Percentiles rank a stretch among this genome's conserved stretches.
Conservation (phyloP, 2,113 vertebrate species). For the Sclerurus mexicanus region DNA sequence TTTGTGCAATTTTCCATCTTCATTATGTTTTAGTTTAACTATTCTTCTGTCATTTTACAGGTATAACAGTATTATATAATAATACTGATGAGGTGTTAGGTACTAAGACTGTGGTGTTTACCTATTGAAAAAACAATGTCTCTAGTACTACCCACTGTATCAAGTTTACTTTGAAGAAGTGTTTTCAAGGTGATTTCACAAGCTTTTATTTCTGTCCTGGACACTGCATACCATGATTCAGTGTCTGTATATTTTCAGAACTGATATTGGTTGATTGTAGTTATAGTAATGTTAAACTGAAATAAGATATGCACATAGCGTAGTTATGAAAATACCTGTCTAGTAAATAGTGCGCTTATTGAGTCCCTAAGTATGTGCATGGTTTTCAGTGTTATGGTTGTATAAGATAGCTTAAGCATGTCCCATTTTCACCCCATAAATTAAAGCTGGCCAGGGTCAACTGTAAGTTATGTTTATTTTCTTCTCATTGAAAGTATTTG, state of each 20-base stretch:
- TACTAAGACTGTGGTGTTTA: conserved; percentile 3
- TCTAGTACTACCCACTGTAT: conserved; percentile 15
- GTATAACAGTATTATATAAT: neutral
- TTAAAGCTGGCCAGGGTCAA: conserved; percentile 54
- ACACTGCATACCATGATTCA: neutral
- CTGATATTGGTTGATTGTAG: conserved; percentile 4
- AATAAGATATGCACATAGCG: neutral
- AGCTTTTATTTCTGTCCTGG: conserved; percentile 6
- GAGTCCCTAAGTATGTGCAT: conserved; percentile 11
- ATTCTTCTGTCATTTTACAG: conserved; percentile 23
- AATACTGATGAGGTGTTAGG: conserved; percentile 44
- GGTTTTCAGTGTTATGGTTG: conserved; percentile 58
- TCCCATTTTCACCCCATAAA: conserved; percentile 69
- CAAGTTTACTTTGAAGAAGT: conserved; percentile 42
- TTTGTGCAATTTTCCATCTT: conserved; percentile 9
- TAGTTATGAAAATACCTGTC: conserved; percentile 55
- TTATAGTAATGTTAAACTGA: conserved; percentile 29
- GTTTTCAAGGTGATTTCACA: conserved; percentile 38
- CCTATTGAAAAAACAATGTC: conserved; percentile 21
- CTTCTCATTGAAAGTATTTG: conserved; percentile 46
- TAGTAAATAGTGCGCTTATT: conserved; percentile 43
- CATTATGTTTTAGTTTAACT: neutral
- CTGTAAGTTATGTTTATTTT: conserved; percentile 60
- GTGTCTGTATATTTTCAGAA: neutral
- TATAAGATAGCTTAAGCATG: conserved; percentile 54